Evolutionary conservation across 2,113 vertebrate species (phyloP).

Genomic region (Oreochromis spilurus): DNA sequence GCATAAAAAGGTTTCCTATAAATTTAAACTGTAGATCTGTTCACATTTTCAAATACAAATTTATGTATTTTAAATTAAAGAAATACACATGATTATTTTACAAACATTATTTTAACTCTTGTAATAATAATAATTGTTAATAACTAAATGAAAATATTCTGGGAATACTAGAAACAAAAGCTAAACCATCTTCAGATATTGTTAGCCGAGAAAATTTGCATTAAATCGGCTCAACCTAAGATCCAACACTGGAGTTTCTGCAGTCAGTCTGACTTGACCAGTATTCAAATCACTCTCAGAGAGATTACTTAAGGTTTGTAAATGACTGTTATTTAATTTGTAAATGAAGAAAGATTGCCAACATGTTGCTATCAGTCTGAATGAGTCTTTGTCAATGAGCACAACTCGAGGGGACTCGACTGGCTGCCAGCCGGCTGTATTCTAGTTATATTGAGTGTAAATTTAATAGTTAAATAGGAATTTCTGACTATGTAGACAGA

Average conservation of each 20-base stretch:
- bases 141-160: background rate
- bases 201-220: background rate
- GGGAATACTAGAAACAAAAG: background rate
- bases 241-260: background rate
- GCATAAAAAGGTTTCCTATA: background rate
- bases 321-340: background rate
- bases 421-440: background rate
- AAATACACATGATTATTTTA: background rate
- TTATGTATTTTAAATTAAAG: background rate
- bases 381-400: background rate
- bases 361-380: background rate
- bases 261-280: background rate
- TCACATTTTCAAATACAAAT: background rate
- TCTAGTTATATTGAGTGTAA: background rate
- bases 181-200: background rate
- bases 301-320: background rate
- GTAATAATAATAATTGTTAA: background rate
- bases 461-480: background rate
- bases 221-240: background rate
- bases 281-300: background rate
- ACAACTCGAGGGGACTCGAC: background rate
- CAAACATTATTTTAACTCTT: background rate
- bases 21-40: background rate
- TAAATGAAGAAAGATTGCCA: background rate
- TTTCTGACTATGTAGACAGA: background rate